Base-by-base conservation (phyloP, 2,113 vertebrate genomes). In the Chaetorhynchus papuensis region DNA sequence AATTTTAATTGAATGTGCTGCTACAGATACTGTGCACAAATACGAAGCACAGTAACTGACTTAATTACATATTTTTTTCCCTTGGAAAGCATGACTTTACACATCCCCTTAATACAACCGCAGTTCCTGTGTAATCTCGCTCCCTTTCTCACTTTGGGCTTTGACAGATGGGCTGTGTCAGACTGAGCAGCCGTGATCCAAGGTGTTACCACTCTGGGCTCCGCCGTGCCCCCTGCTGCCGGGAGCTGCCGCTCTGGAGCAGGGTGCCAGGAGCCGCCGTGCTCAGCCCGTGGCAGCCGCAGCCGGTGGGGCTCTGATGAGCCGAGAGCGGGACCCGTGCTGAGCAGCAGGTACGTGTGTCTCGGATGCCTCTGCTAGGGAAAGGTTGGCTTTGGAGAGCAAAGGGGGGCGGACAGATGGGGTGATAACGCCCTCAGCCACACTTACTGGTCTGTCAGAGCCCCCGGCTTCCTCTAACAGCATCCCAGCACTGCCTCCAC, bases 1-100 rank as follows among this genome's bases (percentile, higher is more conserved):
- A 79, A 72, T 90, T 96, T 93, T 92, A 95, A 94, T 93, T 89
- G 87, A 90, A 79, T 47, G 69, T 50, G 31, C 69, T 49, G 76
- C 76, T 78, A 42, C 68, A 89, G 84, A 89, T 50, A 90, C 57
- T 11, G 37, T 31, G 71, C 86, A 76, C 92, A 91, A 92, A 93
- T 26, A 79, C 21, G 11, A 65, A 89, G 42, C 27, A 2, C 0
- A 5, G 47, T 72, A 76, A 82, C 72, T 44, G 77, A 50, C 68
- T 96, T 74, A 77, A 87, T 76, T 91, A 31, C 70, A 1, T 13
- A 30, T 13, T 65, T 74, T 94, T 70, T 5, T 50, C 4, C 54
- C 4, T 28, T 3, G 50, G 60, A 80, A 94, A 88, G 28, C 2
- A 0, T 65, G 68, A 37, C 61, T 96, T 94, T 93, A 57, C 56